These are phyloP conservation scores for Erpobdella octoculata DNA, from an alignment of 2,888 invertebrate species.

Conservation along the genomic window DNA sequence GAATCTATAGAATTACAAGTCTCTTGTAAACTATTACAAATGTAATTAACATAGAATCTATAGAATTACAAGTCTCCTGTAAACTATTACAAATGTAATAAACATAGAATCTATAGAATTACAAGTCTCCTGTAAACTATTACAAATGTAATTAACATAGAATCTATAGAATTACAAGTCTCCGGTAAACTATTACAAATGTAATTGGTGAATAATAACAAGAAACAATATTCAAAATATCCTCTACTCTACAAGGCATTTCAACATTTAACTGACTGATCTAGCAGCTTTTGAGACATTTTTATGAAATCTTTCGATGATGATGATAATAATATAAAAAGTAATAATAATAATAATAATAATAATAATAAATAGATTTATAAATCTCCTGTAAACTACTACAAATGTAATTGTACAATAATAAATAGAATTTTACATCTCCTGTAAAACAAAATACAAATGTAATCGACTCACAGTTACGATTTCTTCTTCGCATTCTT, in stretches of 20 bases:
- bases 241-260: too few species aligned
- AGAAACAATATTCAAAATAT: too few species aligned
- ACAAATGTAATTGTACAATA: background rate
- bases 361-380: background rate
- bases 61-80: too few species aligned
- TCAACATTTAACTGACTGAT: too few species aligned
- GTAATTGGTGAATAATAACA: background rate
- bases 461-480: conserved; percentile 30
- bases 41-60: too few species aligned
- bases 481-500: conserved; percentile 46
- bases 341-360: background rate
- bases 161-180: background rate
- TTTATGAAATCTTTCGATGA: background rate
- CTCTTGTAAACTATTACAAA: too few species aligned
- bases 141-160: too few species aligned
- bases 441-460: background rate
- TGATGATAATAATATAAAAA: background rate
- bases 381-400: background rate
- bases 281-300: too few species aligned
- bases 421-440: background rate
- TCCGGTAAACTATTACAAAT: background rate
- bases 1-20: too few species aligned
- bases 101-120: too few species aligned
- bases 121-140: too few species aligned
- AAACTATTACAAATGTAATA: too few species aligned